phyloP scores from a whole-genome alignment of 2,113 vertebrate genomes.

The Gobio gobio region DNA sequence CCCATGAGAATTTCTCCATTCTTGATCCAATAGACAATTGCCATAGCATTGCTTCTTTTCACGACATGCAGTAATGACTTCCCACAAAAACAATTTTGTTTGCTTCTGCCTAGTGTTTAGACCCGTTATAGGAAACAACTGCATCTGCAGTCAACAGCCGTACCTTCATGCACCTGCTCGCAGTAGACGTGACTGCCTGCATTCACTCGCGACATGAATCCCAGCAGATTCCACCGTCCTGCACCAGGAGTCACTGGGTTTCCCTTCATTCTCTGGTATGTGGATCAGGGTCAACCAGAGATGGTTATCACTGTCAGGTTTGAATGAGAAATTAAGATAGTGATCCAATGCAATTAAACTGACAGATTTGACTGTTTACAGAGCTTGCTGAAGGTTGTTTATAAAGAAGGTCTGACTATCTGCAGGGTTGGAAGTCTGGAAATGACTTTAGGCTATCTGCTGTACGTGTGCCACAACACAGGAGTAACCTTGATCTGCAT shows the following conservation, averaged over 20 bases:
- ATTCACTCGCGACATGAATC: conserved; percentile 11
- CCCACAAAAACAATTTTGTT: background rate
- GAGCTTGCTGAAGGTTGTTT: conserved; percentile 53
- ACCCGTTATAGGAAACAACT: conserved; percentile 15
- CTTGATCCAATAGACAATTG: conserved; percentile 6
- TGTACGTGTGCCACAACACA: conserved; percentile 67
- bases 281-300: conserved; percentile 19
- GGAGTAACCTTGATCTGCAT: conserved; percentile 55
- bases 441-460: conserved; percentile 57
- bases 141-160: conserved; percentile 20
- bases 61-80: background rate
- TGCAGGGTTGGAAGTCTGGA: background rate
- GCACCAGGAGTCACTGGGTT: conserved; percentile 35
- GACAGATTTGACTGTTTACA: conserved; percentile 65
- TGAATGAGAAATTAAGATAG: conserved; percentile 73
- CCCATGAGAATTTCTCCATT: background rate
- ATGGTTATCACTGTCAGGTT: conserved; percentile 53
- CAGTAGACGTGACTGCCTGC: conserved; percentile 29
- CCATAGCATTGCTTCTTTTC: background rate
- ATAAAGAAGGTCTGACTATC: conserved; percentile 39
- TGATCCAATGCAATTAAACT: conserved; percentile 44
- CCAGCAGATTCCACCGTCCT: conserved; percentile 15
- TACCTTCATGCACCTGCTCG: conserved; percentile 21
- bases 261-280: conserved; percentile 42
- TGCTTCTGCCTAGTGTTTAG: background rate